A percentile compares a stretch with the other conserved stretches of the same genome.
Evolutionary conservation across 2,797 vertebrate species (phyloP).

Genomic region (Caiman crocodilus): DNA sequence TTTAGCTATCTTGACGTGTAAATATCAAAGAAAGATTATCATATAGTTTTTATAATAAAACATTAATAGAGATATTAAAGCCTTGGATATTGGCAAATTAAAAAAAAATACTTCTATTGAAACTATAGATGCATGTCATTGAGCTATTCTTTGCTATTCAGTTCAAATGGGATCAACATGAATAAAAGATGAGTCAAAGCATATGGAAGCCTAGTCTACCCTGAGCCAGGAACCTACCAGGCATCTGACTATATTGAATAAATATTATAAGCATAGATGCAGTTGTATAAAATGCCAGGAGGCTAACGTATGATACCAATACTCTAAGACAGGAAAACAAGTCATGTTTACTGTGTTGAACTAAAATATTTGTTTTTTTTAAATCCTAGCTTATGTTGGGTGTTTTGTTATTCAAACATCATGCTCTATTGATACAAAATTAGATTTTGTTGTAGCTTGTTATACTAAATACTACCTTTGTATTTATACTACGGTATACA

Average conservation of each 20-base stretch:
- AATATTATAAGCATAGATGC: not conserved
- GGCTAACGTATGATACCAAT: not conserved
- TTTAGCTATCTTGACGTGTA: not conserved
- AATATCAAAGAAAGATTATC: not conserved
- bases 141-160: not conserved
- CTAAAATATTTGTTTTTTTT: not conserved
- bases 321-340: not conserved
- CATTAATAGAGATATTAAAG: not conserved
- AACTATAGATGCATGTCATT: not conserved
- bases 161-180: not conserved
- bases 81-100: not conserved
- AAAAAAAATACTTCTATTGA: not conserved
- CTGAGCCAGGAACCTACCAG: not conserved
- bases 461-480: not conserved
- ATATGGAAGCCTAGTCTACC: not conserved
- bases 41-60: not conserved
- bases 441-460: not conserved
- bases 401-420: not conserved
- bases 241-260: not conserved
- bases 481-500: not conserved
- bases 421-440: not conserved
- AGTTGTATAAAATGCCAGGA: not conserved
- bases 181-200: not conserved
- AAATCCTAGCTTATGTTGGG: not conserved
- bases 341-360: not conserved